Percentiles rank a stretch among this genome's conserved stretches.
Evolutionary conservation across 2,888 invertebrate genomes (phyloP).

Genomic region (Xylota segnis): DNA sequence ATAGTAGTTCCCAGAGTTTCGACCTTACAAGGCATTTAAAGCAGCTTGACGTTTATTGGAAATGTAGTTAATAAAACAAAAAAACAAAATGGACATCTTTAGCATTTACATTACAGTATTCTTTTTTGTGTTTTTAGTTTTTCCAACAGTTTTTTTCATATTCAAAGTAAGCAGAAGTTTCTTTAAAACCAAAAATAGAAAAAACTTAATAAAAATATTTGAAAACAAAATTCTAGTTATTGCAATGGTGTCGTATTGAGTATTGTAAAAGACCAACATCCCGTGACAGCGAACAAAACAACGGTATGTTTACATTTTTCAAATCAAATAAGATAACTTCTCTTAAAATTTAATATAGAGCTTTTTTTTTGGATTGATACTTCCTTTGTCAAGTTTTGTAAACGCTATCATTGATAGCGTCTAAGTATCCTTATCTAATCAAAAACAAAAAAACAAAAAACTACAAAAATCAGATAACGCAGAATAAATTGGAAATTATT

Average conservation of each 20-base stretch:
- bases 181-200: neutral
- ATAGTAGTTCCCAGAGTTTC: slow-evolving; percentile 49
- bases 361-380: slow-evolving; percentile 13
- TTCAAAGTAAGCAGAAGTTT: slow-evolving; percentile 48
- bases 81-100: slow-evolving; percentile 53
- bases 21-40: slow-evolving; percentile 10
- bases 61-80: slow-evolving; percentile 19
- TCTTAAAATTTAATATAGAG: neutral
- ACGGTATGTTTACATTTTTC: slow-evolving; percentile 45
- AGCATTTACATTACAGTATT: slow-evolving; percentile 49
- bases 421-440: slow-evolving; percentile 50
- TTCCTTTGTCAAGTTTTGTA: slow-evolving; percentile 19
- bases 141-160: slow-evolving; percentile 38
- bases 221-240: slow-evolving; percentile 24
- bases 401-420: slow-evolving; percentile 10
- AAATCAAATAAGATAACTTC: slow-evolving; percentile 43
- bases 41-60: neutral
- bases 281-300: neutral
- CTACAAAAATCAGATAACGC: slow-evolving; percentile 32
- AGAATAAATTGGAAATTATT: slow-evolving; percentile 32
- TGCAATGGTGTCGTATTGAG: slow-evolving; percentile 25
- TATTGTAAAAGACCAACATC: slow-evolving; percentile 26
- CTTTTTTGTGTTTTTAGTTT: slow-evolving; percentile 55
- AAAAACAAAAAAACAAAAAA: slow-evolving; percentile 4
- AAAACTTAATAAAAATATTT: slow-evolving; percentile 2